A percentile compares a stretch with the other conserved stretches of the same genome.
Conservation (phyloP, 2,113 vertebrate species). For the Odontesthes bonariensis region DNA sequence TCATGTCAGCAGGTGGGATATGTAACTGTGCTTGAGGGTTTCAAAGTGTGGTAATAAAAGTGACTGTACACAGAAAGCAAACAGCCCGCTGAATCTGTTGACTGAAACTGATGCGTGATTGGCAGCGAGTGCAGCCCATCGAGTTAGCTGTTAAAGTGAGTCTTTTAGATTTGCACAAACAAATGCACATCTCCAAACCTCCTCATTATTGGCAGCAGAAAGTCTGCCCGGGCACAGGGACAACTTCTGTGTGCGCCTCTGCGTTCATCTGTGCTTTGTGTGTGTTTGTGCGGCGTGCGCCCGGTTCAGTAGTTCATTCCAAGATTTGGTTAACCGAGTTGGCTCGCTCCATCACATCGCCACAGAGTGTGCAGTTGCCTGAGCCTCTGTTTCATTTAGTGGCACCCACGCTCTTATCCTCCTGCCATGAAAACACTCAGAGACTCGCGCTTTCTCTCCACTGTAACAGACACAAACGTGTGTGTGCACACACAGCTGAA, state of each 20-base stretch:
- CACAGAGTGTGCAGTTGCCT: slow-evolving; percentile 65
- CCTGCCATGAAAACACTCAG: slow-evolving; percentile 52
- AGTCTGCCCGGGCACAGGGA: slow-evolving; percentile 61
- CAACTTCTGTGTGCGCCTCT: slow-evolving; percentile 36
- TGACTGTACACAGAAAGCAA: slow-evolving; percentile 32
- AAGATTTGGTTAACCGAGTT: slow-evolving; percentile 71
- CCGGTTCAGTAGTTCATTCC: slow-evolving; percentile 45
- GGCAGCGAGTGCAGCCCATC: slow-evolving; percentile 25
- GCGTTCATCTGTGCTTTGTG: slow-evolving; percentile 16
- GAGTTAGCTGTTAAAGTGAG: slow-evolving; percentile 58
- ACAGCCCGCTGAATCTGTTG: slow-evolving; percentile 27
- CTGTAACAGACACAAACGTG: slow-evolving; percentile 29
- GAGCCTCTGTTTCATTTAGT: slow-evolving; percentile 69
- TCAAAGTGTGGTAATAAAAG: slow-evolving; percentile 19
- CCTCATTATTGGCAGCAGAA: slow-evolving; percentile 61
- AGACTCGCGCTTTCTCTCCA: slow-evolving; percentile 14
- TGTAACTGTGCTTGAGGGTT: slow-evolving; percentile 28
- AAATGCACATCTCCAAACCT: slow-evolving; percentile 66
- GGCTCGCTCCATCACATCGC: slow-evolving; percentile 59
- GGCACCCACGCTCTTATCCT: slow-evolving; percentile 61
- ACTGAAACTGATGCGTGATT: slow-evolving; percentile 35
- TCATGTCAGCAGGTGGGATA: slow-evolving; percentile 66
- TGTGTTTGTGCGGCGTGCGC: slow-evolving; percentile 15
- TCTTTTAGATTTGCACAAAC: slow-evolving; percentile 67
- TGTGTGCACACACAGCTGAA: slow-evolving; percentile 32